Conservation (phyloP, 2,888 invertebrate genomes). For the Drosophila leonis region DNA sequence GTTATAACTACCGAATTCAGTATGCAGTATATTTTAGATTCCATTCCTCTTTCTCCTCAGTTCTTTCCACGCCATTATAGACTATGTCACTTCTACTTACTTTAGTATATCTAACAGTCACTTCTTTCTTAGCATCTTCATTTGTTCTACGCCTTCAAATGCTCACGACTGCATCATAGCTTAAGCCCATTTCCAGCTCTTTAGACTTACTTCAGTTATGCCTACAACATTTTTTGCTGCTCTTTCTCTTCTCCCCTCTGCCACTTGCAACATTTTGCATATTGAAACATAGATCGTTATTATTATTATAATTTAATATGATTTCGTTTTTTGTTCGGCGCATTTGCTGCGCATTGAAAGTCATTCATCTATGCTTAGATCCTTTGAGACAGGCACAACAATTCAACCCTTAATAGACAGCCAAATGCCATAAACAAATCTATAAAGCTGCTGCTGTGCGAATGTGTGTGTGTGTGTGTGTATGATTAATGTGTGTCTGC, state of each 20-base stretch:
- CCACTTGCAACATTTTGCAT: background rate
- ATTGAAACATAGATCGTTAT: conserved; percentile 6
- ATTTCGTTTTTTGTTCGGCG: background rate
- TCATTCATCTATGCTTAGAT: conserved; percentile 38
- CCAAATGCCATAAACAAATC: conserved; percentile 60
- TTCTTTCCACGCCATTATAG: background rate
- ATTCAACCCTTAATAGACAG: conserved; percentile 62
- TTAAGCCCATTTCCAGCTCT: background rate
- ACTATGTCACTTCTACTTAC: too few relatives aligned
- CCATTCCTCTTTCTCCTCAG: background rate
- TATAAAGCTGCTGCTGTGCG: conserved; percentile 40
- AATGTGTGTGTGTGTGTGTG: conserved; percentile 43
- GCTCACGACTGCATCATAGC: background rate
- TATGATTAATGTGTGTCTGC: conserved; percentile 70
- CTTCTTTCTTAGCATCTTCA: background rate
- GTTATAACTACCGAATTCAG: too few relatives aligned
- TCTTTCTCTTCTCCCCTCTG: background rate
- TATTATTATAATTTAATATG: conserved; percentile 3
- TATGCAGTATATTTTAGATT: too few relatives aligned
- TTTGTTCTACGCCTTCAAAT: background rate
- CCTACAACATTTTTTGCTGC: background rate
- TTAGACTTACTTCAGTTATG: too few relatives aligned
- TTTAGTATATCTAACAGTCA: background rate
- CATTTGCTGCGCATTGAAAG: background rate
- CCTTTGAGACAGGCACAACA: conserved; percentile 27